Conservation (phyloP, 2,797 vertebrate genomes). For the Hippocampus kuda region DNA sequence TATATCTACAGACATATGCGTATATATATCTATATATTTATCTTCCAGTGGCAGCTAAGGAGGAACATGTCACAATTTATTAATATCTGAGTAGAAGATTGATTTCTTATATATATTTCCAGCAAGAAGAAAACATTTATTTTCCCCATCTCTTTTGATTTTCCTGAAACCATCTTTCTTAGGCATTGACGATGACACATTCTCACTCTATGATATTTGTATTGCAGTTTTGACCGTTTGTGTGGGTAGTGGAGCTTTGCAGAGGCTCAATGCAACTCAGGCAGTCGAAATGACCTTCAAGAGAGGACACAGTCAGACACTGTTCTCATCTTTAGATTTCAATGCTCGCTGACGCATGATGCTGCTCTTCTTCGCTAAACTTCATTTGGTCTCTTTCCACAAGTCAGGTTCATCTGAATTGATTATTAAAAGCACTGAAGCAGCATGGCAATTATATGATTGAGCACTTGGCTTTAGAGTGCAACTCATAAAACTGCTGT, state of each 20-base stretch:
- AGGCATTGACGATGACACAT: slow-evolving; percentile 11
- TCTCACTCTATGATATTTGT: slow-evolving; percentile 23
- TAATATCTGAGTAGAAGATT: background rate
- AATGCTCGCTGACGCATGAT: slow-evolving; percentile 31
- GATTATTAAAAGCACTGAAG: slow-evolving; percentile 18
- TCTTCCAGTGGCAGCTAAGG: background rate
- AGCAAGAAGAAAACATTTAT: background rate
- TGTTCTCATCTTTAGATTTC: slow-evolving; percentile 25
- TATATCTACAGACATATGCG: too few species aligned
- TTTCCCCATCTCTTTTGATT: slow-evolving; percentile 1
- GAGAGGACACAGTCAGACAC: slow-evolving; percentile 23
- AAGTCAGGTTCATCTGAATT: slow-evolving; percentile 20
- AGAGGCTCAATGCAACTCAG: slow-evolving; percentile 31
- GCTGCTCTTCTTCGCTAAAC: slow-evolving; percentile 11
- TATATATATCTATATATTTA: background rate
- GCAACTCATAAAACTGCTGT: background rate
- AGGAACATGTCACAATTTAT: background rate
- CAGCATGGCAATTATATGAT: slow-evolving; percentile 8
- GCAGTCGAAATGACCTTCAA: slow-evolving; percentile 36
- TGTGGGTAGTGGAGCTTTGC: slow-evolving; percentile 23
- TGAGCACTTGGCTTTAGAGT: background rate
- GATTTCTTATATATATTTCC: background rate
- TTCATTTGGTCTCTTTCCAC: slow-evolving; percentile 15
- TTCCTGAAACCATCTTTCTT: background rate
- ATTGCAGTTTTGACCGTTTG: slow-evolving; percentile 40